Evolutionary conservation across 2,888 invertebrate genomes (phyloP).

Genomic region (Lepidonotus clava): DNA sequence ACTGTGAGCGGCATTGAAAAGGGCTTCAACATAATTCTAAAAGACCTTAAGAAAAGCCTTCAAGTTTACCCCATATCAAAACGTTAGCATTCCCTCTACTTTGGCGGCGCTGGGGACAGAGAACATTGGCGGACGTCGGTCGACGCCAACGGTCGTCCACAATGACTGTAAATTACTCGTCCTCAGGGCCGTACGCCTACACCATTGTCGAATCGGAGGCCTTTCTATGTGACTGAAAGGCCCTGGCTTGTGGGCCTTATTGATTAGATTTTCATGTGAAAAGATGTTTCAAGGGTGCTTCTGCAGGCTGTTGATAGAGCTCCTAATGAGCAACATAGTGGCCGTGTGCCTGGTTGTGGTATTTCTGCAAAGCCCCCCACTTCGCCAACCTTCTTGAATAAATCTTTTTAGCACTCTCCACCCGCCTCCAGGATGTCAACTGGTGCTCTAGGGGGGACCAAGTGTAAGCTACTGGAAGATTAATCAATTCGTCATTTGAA

Average conservation of each 20-base stretch:
- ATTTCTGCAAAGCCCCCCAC: not conserved
- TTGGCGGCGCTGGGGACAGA: not conserved
- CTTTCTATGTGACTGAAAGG: not conserved
- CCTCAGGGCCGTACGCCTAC: not conserved
- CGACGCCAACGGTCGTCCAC: not conserved
- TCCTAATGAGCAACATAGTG: conserved; percentile 14
- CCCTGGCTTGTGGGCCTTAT: conserved; percentile 20
- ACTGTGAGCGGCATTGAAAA: too few relatives aligned
- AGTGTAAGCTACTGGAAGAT: too few relatives aligned
- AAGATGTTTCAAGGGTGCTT: conserved; percentile 34
- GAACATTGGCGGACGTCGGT: not conserved
- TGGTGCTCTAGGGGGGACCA: not conserved
- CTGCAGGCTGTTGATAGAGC: not conserved
- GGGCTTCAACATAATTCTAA: too few relatives aligned
- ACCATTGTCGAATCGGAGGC: conserved; percentile 10
- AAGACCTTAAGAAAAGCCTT: too few relatives aligned
- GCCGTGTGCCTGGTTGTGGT: not conserved
- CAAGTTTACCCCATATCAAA: not conserved
- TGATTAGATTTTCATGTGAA: conserved; percentile 23
- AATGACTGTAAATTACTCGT: conserved; percentile 1
- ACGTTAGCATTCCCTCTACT: not conserved
- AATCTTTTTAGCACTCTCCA: not conserved
- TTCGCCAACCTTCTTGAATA: too few relatives aligned
- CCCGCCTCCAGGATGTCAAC: not conserved
- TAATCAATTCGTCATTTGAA: too few relatives aligned